Base-by-base conservation (phyloP, 2,888 invertebrate genomes). In the Caenorhabditis sp. region DNA sequence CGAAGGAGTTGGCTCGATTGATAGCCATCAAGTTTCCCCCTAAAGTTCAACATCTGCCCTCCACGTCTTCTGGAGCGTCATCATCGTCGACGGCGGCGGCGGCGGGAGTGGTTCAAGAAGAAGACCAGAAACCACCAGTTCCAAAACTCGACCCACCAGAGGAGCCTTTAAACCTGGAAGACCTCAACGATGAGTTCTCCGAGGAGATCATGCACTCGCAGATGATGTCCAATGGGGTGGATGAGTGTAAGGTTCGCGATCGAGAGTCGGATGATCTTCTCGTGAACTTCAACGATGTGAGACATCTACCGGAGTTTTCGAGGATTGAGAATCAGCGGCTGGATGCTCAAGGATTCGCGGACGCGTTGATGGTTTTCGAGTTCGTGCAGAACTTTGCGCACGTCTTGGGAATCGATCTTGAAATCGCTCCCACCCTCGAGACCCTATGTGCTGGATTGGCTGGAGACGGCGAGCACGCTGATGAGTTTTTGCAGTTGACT, bases 311-410 rank as follows among this genome's bases (percentile, higher is more conserved):
- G 6, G 93, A 92, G 4, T 93, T 96, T 72, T 95, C 95, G 74
- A 94, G 97, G 87, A 95, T 98, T 88, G 95, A 95, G 0, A 96
- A 96, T 1, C 94, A 96, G 74, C 95, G 95, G 91, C 93, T 98
- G 69, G 94, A 96, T 0, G 97, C 96, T 0, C 95, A 96, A 92
- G 97, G 97, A 0, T 96, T 97, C 94, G 95, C 96, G 0, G 96
- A 98, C 93, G 94, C 96, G 56, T 94, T 98, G 26, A 97, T 98
- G 95, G 95, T 96, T n/a, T 96, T 96, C 92, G 98, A 98, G 94
- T 98, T 98, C 93, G 94, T 98, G 87, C 96, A 97, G 91, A 98
- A 97, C 93, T 98, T 98, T 92, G 96, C 96, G 8, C 96, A 96
- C 93, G 96, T 96, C 0, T 94, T 98, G 1, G 97, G 97, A 73